A percentile compares a stretch with the other conserved stretches of the same genome.
Conservation (phyloP, 2,113 vertebrate genomes). For the Sitta europaea region DNA sequence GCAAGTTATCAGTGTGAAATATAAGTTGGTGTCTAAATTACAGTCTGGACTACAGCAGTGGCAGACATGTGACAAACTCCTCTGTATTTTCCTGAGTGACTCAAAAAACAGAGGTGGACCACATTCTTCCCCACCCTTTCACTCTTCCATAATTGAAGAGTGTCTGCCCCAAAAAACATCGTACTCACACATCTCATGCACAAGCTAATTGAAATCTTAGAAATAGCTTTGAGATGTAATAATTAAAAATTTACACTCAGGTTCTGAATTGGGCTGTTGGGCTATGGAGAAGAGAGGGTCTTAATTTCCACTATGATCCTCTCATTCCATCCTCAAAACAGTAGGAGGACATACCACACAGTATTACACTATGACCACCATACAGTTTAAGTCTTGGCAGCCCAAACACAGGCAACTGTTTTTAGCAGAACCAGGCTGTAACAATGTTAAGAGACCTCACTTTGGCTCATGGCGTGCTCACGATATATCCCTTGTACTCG, state of each 20-base stretch:
- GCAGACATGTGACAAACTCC: background rate
- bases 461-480: background rate
- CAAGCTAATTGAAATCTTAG: background rate
- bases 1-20: background rate
- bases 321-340: background rate
- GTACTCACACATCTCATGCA: background rate
- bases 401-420: background rate
- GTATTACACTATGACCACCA: accelerated
- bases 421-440: background rate
- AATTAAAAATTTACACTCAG: background rate
- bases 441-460: background rate
- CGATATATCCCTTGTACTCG: background rate
- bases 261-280: background rate
- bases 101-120: background rate
- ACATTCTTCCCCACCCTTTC: background rate
- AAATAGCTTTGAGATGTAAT: background rate
- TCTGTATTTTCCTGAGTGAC: background rate
- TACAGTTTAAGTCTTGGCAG: background rate
- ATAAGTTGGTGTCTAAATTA: background rate
- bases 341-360: accelerated
- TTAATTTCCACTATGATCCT: background rate
- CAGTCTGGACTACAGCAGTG: background rate
- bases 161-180: accelerated
- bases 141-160: background rate
- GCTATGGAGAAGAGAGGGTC: background rate